Base-by-base conservation (phyloP, 2,113 vertebrate genomes). In the Ptilorrhoa leucosticta region DNA sequence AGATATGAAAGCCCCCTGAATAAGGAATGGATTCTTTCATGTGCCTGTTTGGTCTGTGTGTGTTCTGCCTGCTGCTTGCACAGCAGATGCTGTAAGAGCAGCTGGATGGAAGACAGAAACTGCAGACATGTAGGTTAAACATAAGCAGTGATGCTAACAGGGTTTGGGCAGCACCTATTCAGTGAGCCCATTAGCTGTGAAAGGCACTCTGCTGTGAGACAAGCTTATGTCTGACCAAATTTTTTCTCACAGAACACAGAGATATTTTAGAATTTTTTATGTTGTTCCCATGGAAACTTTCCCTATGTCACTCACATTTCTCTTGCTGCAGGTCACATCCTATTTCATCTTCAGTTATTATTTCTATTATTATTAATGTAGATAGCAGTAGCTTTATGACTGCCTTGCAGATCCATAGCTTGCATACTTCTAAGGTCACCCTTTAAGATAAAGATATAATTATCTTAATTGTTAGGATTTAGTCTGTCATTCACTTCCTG, bases 201-300 rank as follows among this genome's bases (percentile, higher is more conserved):
- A 79, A 87, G 61, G 44, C 35, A 44, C 53, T 77, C 57, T 35
- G 26, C 57, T 73, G 30, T 42, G 37, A 92, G 48, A 90, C 42
- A 79, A 85, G 37, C 35, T 82, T 22, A 24, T 33, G 23, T 65
- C 76, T 95, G 64, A 60, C 45, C n/a, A 56, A 44, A 21, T 89
- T 68, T 94, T 65, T 84, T 56, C 76, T 48, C 26, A 24, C 27
- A 68, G 56, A 94, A 91, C 26, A 57, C 2, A 11, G 58, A 73
- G 69, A 57, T 57, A 87, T 72, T 89, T 89, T 53, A 91, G 69
- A 89, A 61, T 54, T 79, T 89, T 15, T 79, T 58, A 56, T 7
- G 0, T 45, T 64, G 83, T 95, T 95, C 84, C 93, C 89, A 93
- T 94, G 93, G 95, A 93, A 97, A 96, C 91, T 95, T 91, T 60